These are phyloP conservation scores for Microctonus hyperodae DNA, from an alignment of 2,888 invertebrate genomes.

Conservation along the genomic window DNA sequence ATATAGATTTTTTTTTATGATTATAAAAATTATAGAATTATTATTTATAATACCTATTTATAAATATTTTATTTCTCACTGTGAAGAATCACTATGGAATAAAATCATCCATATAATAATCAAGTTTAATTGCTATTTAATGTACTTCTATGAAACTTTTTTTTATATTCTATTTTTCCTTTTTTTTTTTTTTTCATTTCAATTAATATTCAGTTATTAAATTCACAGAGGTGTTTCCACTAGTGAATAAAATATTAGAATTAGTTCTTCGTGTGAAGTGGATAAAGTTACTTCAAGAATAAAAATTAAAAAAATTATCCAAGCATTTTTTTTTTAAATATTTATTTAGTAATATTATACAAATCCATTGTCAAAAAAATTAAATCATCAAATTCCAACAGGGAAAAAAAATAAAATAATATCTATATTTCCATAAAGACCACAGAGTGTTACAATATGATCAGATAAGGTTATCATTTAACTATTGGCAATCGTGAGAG, in stretches of 20 bases:
- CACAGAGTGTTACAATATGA: slow-evolving; percentile 19
- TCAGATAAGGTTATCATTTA: slow-evolving; percentile 28
- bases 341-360: too few relatives aligned
- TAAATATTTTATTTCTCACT: neutral
- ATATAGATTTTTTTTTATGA: too few relatives aligned
- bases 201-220: too few relatives aligned
- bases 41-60: neutral
- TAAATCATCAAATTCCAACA: neutral
- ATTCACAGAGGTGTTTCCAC: neutral
- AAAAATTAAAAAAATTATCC: neutral
- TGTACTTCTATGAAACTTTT: neutral
- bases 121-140: neutral
- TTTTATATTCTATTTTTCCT: neutral
- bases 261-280: neutral
- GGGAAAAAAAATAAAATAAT: neutral
- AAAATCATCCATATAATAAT: neutral
- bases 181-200: neutral
- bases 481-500: slow-evolving; percentile 16
- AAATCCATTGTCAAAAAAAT: too few relatives aligned
- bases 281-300: neutral
- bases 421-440: slow-evolving; percentile 21
- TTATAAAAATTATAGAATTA: neutral
- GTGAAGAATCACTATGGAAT: neutral
- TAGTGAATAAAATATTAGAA: neutral
- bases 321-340: too few relatives aligned